Evolutionary conservation across 2,797 vertebrate genomes (phyloP).

Genomic region (Falco biarmicus): DNA sequence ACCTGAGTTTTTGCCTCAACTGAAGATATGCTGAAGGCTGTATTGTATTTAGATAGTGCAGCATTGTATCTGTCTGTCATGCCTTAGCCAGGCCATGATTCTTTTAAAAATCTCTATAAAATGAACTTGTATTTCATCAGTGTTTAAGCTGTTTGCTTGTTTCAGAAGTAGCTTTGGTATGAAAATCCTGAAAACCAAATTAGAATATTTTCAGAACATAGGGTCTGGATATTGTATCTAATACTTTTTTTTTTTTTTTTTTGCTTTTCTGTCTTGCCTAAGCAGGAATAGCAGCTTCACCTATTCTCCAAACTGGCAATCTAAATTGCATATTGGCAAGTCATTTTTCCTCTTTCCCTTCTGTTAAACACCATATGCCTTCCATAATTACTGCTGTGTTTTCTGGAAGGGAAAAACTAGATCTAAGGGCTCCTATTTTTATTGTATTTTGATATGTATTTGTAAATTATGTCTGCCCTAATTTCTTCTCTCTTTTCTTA

Average conservation of each 20-base stretch:
- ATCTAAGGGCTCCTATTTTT: background rate
- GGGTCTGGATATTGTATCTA: background rate
- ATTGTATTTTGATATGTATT: background rate
- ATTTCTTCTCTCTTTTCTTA: background rate
- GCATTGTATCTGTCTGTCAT: background rate
- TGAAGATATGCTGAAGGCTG: background rate
- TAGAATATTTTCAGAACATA: background rate
- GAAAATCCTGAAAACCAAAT: background rate
- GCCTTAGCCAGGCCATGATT: background rate
- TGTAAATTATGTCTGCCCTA: background rate
- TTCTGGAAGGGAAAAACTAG: background rate
- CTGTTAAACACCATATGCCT: background rate
- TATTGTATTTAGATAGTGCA: background rate
- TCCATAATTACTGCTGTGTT: background rate
- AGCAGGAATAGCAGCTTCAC: background rate
- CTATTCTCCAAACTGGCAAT: background rate
- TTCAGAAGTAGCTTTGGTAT: background rate
- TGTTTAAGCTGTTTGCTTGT: background rate
- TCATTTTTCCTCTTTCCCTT: background rate
- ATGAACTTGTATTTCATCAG: background rate
- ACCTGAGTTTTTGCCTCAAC: background rate
- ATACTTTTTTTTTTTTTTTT: background rate
- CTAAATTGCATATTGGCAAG: background rate
- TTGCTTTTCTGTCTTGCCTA: background rate
- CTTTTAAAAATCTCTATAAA: background rate